A percentile compares a stretch with the other conserved stretches of the same genome.
These are phyloP conservation scores for Enteromius trimaculatus DNA, from an alignment of 2,797 vertebrate species.

Conservation along the genomic window DNA sequence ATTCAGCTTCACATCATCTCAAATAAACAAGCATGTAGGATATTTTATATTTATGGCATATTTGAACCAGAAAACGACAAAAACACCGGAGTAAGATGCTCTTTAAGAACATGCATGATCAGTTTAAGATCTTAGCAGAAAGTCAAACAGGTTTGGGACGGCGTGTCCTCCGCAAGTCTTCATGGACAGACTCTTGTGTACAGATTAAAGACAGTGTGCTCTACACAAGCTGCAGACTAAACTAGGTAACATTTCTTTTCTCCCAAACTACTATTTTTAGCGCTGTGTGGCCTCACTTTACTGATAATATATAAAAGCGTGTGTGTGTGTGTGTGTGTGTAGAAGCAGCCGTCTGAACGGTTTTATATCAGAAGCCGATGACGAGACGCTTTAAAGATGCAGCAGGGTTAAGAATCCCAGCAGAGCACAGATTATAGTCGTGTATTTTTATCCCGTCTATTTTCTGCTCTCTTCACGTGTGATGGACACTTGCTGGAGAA, in stretches of 20 bases:
- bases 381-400: conserved; percentile 26
- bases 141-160: background rate
- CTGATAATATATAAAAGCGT: background rate
- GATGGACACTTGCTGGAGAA: background rate
- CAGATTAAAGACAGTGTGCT: background rate
- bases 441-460: conserved; percentile 23
- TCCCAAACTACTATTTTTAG: conserved; percentile 8
- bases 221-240: background rate
- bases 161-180: background rate
- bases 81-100: background rate
- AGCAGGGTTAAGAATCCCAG: conserved; percentile 13
- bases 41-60: too few species aligned
- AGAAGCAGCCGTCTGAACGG: background rate
- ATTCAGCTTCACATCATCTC: background rate
- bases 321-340: background rate
- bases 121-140: background rate
- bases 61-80: background rate
- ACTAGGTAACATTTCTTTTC: background rate
- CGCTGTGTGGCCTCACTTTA: background rate
- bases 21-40: too few species aligned
- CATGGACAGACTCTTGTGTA: background rate
- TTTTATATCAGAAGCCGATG: conserved; percentile 20
- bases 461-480: conserved; percentile 10
- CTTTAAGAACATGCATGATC: background rate
- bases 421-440: conserved; percentile 10